These are phyloP conservation scores for Lineus longissimus DNA, from an alignment of 1,140 invertebrate genomes.

Conservation along the genomic window DNA sequence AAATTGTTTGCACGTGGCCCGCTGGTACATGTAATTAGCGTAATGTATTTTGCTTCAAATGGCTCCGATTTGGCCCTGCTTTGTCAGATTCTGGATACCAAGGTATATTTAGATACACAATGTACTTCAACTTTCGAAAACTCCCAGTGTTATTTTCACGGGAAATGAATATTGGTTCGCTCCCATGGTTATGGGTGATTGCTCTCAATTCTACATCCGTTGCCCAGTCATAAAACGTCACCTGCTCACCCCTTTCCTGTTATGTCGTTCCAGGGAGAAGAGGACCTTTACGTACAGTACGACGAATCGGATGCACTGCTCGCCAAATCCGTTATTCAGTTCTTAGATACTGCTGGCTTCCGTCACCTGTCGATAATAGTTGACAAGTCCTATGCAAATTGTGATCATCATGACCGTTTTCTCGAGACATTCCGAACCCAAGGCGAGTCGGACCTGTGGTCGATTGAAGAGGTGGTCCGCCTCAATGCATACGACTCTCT, in stretches of 20 bases:
- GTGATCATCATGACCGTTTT: too few relatives aligned
- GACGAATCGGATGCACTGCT: background rate
- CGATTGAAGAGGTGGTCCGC: background rate
- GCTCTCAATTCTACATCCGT: background rate
- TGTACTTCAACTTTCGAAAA: too few relatives aligned
- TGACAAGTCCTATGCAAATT: background rate
- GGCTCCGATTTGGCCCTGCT: too few relatives aligned
- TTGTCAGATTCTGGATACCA: too few relatives aligned
- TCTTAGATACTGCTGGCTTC: background rate
- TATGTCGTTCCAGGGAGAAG: background rate
- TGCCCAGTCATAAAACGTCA: background rate
- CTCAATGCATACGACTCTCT: background rate
- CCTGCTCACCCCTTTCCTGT: background rate
- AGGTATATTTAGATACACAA: too few relatives aligned
- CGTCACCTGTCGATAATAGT: background rate
- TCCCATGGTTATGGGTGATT: background rate
- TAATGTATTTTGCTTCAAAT: too few relatives aligned
- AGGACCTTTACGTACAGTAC: background rate
- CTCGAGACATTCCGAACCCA: background rate
- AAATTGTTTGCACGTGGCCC: too few relatives aligned
- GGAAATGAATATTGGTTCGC: too few relatives aligned
- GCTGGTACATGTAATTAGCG: too few relatives aligned
- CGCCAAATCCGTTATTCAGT: background rate
- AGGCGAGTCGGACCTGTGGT: background rate
- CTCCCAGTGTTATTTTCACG: too few relatives aligned